Conservation (phyloP, 2,113 vertebrate species). For the Rhabdomys dilectus region DNA sequence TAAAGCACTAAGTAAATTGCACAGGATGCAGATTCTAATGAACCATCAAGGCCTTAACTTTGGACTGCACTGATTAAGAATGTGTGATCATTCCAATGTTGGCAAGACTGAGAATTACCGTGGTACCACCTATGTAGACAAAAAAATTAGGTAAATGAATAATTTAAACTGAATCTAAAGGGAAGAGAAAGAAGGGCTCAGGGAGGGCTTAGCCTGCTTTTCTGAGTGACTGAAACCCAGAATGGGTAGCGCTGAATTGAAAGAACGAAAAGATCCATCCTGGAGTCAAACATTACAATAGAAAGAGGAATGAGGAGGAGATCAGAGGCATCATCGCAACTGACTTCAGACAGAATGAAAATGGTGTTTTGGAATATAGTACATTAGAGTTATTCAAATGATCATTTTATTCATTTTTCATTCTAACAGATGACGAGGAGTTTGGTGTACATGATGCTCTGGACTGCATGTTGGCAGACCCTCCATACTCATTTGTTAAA, state of each 20-base stretch:
- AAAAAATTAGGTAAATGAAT: constrained; percentile 47
- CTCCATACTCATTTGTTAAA: background rate
- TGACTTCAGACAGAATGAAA: background rate
- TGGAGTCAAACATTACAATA: background rate
- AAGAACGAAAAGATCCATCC: background rate
- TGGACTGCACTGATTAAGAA: constrained; percentile 36
- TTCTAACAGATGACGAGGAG: background rate
- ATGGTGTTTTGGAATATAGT: background rate
- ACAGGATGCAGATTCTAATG: background rate
- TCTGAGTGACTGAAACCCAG: background rate
- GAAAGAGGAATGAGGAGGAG: background rate
- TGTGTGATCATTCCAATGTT: constrained; percentile 3
- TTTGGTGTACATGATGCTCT: background rate
- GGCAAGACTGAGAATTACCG: constrained; percentile 46
- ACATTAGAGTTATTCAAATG: constrained; percentile 15
- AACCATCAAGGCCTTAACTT: constrained; percentile 13
- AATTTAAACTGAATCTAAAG: background rate
- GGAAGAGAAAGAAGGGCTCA: background rate
- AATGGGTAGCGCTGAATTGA: background rate
- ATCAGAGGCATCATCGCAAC: background rate
- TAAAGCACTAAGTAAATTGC: background rate
- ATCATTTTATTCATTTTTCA: background rate
- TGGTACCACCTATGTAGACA: background rate
- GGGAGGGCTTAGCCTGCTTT: background rate
- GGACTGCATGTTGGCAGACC: background rate